Evolutionary conservation across 2,113 vertebrate genomes (phyloP).

Genomic region (Hiodon alosoides): DNA sequence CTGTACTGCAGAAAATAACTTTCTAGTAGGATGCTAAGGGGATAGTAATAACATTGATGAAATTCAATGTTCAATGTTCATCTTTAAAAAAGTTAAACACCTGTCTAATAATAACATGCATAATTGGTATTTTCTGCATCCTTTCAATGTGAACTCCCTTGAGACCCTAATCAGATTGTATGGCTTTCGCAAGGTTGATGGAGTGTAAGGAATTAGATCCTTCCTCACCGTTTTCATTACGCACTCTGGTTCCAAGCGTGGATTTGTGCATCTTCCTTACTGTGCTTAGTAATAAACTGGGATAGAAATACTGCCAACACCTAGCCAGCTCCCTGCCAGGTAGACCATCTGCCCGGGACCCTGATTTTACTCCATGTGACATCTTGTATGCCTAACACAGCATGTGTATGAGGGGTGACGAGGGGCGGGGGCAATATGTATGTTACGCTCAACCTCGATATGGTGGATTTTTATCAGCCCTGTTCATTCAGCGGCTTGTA

Average conservation of each 20-base stretch:
- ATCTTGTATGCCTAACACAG: constrained; percentile 50
- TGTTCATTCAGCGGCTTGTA: constrained; percentile 40
- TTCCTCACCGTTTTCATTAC: constrained; percentile 39
- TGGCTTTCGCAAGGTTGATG: constrained; percentile 38
- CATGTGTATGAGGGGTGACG: constrained; percentile 36
- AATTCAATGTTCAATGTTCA: no score
- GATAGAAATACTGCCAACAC: constrained; percentile 52
- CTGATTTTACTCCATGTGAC: constrained; percentile 58
- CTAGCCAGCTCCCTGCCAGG: constrained; percentile 64
- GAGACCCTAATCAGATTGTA: constrained; percentile 19
- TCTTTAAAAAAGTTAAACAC: no score
- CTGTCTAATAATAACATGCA: no score
- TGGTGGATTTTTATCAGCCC: constrained; percentile 49
- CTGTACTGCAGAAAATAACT: no score
- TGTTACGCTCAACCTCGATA: no score
- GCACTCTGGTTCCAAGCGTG: constrained; percentile 39
- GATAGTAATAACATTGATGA: no score
- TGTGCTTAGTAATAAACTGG: constrained; percentile 68
- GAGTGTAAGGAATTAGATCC: constrained; percentile 41
- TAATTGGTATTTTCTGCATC: background rate
- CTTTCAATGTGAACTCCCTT: background rate
- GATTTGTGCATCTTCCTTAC: constrained; percentile 51
- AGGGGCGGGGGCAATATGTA: background rate
- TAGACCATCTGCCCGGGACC: constrained; percentile 73
- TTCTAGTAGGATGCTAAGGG: no score